A percentile compares a stretch with the other conserved stretches of the same genome.
Evolutionary conservation across 2,113 vertebrate genomes (phyloP).

Genomic region (Eudyptes chrysolophus): DNA sequence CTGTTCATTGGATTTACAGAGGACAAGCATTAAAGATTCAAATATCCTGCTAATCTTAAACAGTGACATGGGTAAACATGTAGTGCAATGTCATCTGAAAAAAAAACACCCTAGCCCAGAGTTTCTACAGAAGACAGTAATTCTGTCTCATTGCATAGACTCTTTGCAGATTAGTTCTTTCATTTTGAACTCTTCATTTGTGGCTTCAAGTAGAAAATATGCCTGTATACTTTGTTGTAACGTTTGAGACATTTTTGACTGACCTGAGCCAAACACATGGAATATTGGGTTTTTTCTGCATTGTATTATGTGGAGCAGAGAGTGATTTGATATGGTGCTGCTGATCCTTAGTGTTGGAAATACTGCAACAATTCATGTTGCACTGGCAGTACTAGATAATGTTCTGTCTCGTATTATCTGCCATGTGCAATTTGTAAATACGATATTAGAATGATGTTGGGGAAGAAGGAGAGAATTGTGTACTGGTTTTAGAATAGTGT

Average conservation of each 20-base stretch:
- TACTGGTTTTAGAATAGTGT: not conserved
- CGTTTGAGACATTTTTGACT: not conserved
- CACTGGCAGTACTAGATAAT: not conserved
- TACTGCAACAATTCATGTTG: not conserved
- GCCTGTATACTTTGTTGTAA: not conserved
- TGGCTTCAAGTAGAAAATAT: not conserved
- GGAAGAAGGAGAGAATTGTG: not conserved
- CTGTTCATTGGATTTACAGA: not conserved
- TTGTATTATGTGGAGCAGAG: not conserved
- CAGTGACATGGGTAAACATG: not conserved
- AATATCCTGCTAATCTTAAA: not conserved
- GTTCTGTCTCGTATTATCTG: not conserved
- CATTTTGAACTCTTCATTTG: not conserved
- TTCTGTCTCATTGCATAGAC: not conserved
- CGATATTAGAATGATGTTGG: not conserved
- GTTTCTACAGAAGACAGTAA: not conserved
- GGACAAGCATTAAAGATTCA: not conserved
- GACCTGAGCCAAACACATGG: not conserved
- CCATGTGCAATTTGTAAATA: conserved; percentile 5
- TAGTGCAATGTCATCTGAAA: not conserved
- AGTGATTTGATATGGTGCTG: not conserved
- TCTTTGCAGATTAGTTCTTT: not conserved
- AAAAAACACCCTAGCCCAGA: not conserved
- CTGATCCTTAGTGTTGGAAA: not conserved
- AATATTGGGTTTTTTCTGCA: not conserved